phyloP scores from a whole-genome alignment of 2,797 vertebrate genomes.

The Phylloscopus collybita region DNA sequence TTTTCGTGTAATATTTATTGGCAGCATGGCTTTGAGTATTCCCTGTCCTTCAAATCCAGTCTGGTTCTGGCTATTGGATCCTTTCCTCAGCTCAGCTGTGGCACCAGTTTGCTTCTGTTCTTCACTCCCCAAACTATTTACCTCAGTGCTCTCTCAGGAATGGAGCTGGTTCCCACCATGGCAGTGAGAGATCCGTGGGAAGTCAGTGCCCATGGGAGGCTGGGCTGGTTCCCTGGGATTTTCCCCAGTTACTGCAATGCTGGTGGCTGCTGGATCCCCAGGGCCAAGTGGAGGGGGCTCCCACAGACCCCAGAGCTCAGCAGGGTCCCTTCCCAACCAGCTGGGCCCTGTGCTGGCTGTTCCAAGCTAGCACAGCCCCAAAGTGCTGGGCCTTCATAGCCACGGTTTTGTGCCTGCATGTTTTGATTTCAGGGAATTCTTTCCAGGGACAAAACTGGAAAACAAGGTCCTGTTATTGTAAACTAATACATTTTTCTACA shows the following conservation, averaged over 20 bases:
- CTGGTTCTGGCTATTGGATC: not conserved
- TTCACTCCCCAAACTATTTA: not conserved
- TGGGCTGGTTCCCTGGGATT: not conserved
- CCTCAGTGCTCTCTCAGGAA: not conserved
- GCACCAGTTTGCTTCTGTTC: not conserved
- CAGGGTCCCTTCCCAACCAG: fast-evolving
- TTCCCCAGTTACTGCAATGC: not conserved
- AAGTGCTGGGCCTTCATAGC: not conserved
- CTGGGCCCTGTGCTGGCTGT: not conserved
- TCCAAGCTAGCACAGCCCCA: not conserved
- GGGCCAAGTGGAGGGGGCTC: not conserved
- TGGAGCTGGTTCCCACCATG: not conserved
- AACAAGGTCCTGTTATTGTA: too few relatives aligned
- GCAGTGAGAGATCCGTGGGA: not conserved
- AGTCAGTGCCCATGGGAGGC: not conserved
- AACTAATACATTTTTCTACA: too few relatives aligned
- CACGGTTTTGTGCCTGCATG: too few relatives aligned
- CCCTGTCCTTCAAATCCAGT: not conserved
- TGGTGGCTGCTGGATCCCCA: not conserved
- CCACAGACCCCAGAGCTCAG: not conserved
- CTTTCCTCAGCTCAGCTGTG: not conserved
- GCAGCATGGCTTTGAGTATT: not conserved
- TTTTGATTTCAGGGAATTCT: too few relatives aligned
- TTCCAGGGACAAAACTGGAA: too few relatives aligned
- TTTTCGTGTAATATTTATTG: not conserved